Conservation (phyloP, 2,888 invertebrate genomes). For the Cryptus viduatorius region DNA sequence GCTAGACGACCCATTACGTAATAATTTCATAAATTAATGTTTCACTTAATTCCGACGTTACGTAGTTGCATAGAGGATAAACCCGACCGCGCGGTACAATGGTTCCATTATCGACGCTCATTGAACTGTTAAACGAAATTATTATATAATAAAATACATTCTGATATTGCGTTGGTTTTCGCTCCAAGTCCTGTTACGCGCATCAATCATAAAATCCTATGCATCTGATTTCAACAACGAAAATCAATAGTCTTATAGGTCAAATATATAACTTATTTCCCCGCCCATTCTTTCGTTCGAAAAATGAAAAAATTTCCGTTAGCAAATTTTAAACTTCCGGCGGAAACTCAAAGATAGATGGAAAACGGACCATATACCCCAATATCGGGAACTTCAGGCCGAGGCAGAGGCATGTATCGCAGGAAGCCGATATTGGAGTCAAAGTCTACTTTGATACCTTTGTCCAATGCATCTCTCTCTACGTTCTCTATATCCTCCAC, state of each 20-base stretch:
- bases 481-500: background rate
- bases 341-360: background rate
- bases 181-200: too few relatives aligned
- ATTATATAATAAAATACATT: background rate
- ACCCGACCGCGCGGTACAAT: background rate
- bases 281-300: background rate
- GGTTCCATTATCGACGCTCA: background rate
- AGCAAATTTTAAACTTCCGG: background rate
- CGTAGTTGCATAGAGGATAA: background rate
- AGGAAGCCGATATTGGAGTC: slow-evolving; percentile 42
- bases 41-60: background rate
- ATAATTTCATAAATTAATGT: background rate
- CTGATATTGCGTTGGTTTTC: background rate
- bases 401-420: slow-evolving; percentile 48
- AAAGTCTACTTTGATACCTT: slow-evolving; percentile 70
- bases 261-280: background rate
- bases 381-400: background rate
- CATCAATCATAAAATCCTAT: background rate
- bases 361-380: background rate
- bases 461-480: slow-evolving; percentile 54
- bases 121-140: background rate
- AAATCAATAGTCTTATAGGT: background rate
- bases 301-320: background rate
- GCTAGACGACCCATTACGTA: background rate
- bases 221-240: background rate